Evolutionary conservation across 2,797 vertebrate species (phyloP), one percentile per base, ranked within the genome.

Genomic region (Protonibea diacanthus): DNA sequence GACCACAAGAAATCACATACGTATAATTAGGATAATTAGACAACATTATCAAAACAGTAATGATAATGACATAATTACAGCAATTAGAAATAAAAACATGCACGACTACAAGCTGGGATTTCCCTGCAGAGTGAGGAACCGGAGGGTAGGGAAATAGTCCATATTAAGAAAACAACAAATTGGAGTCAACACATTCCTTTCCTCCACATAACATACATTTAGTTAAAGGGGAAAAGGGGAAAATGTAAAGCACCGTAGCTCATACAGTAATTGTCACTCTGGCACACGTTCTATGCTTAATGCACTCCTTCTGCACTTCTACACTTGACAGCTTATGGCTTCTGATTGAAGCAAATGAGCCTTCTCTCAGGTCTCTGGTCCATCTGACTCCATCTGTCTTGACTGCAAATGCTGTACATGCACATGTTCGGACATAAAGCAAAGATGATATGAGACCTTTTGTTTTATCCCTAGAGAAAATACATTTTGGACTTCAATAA

Each of bases 31-130:
- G 14, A 65, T 84, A 85, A 94, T 93, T 89, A 89, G 63, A 71
- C 70, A 86, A 86, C 83, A 89, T 89, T 85, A 79, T 78, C 17
- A 18, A 86, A 89, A 85, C 71, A 57, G 63, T 85, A 76, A 88
- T 85, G 74, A 89, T 91, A 92, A 94, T 92, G 82, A 87, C 74
- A 86, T 84, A 92, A 95, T 94, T 90, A 91, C 48, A 76, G 82
- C 82, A 88, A 92, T 93, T 92, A 83, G 57, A 84, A 66, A 80
- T 42, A 67, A 72, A 68, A 74, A 66, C 61, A 65, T 81, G 81
- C 17, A 76, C 57, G 74, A 87, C 62, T 80, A 81, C 58, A 76
- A 76, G 86, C 87, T 81, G 74, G 27, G 48, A 78, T 83, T 91
- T 90, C 61, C 83, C 87, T 57, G 59, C 71, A 72, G 87, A 84